Conservation (phyloP, 2,888 invertebrate genomes). For the Neelides folsomi region DNA sequence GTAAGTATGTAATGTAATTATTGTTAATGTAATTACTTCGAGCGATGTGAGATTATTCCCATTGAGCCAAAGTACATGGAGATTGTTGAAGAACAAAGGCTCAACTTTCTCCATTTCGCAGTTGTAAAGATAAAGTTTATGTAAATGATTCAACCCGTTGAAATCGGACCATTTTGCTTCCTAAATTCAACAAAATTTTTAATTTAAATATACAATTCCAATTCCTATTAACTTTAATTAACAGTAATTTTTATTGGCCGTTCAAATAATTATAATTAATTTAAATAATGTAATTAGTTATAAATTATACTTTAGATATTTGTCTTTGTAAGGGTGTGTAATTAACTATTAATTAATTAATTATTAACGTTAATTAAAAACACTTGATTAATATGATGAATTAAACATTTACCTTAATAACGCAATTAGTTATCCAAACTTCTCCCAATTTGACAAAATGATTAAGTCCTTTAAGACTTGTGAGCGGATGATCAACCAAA, state of each 20-base stretch:
- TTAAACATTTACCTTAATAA: conserved; percentile 20
- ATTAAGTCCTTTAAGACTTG: conserved; percentile 24
- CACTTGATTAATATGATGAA: too few relatives aligned
- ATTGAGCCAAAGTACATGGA: conserved; percentile 25
- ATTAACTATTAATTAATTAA: too few relatives aligned
- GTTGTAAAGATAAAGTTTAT: conserved; percentile 27
- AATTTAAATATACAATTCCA: too few relatives aligned
- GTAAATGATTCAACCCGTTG: conserved; percentile 17
- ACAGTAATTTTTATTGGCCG: too few relatives aligned
- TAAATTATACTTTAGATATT: too few relatives aligned
- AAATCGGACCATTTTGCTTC: conserved; percentile 23
- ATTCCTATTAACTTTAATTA: too few relatives aligned
- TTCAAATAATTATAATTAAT: too few relatives aligned
- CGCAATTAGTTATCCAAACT: conserved; percentile 29
- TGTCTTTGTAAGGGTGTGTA: too few relatives aligned
- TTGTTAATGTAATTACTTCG: conserved; percentile 18
- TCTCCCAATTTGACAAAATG: conserved; percentile 23
- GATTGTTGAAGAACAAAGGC: conserved; percentile 20
- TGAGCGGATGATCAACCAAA: conserved; percentile 27
- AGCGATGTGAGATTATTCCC: conserved; percentile 25
- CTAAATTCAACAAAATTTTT: too few relatives aligned
- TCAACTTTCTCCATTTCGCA: conserved; percentile 26
- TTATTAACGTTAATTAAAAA: too few relatives aligned
- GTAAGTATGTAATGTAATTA: too few relatives aligned
- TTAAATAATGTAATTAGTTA: too few relatives aligned